phyloP scores from a whole-genome alignment of 1,140 invertebrate genomes.

The Drosophila nannoptera region DNA sequence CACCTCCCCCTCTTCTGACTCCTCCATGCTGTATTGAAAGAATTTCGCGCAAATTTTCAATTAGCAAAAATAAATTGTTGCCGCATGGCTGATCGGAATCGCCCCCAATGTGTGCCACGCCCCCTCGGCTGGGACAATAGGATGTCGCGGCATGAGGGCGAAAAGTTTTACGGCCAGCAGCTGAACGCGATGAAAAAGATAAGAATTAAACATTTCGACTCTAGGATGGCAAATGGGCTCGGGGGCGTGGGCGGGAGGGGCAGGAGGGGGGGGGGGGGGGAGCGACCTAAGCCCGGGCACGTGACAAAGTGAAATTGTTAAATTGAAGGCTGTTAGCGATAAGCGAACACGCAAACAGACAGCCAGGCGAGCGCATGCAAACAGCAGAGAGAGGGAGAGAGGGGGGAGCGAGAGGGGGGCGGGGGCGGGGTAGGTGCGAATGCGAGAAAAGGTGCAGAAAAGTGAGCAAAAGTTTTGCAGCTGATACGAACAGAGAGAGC shows the following conservation, averaged over 20 bases:
- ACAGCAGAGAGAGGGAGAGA: neutral
- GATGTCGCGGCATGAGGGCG: conserved; percentile 2
- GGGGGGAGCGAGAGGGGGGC: neutral
- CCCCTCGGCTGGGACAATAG: no score
- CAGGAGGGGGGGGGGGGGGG: neutral
- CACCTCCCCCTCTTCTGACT: no score
- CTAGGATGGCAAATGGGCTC: conserved; percentile 8
- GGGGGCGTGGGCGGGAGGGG: neutral
- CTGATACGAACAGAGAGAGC: conserved; percentile 30
- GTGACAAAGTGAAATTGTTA: conserved; percentile 50
- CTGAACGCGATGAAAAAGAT: conserved; percentile 32
- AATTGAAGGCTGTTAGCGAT: conserved; percentile 51
- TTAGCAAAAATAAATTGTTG: conserved; percentile 33
- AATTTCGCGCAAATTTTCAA: conserved; percentile 28
- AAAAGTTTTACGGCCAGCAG: conserved; percentile 27
- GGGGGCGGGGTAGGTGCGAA: conserved; percentile 30
- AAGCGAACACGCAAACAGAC: conserved; percentile 47
- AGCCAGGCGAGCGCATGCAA: neutral
- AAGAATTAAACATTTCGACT: conserved; percentile 44
- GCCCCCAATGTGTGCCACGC: no score
- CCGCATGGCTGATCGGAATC: conserved; percentile 19
- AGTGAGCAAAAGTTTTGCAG: conserved; percentile 38
- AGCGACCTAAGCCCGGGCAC: conserved; percentile 24
- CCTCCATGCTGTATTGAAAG: neutral
- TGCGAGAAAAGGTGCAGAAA: conserved; percentile 34